Conservation (phyloP, 2,113 vertebrate species). For the Pseudolaguvia tuberculata region DNA sequence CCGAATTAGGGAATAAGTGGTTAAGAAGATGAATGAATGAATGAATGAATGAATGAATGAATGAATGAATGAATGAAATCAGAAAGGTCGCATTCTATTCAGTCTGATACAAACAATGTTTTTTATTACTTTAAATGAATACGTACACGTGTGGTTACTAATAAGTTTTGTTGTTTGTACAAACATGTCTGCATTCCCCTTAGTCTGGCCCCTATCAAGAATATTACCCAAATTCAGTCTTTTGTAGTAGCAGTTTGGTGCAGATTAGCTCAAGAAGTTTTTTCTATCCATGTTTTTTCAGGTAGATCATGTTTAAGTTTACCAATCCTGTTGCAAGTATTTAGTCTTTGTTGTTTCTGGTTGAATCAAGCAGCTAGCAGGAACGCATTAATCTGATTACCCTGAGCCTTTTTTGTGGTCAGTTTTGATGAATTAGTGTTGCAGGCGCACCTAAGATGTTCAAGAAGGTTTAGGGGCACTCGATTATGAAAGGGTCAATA, state of each 20-base stretch:
- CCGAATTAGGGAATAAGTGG: no score
- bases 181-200: conserved; percentile 1
- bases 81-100: not conserved
- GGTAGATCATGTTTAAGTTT: conserved; percentile 18
- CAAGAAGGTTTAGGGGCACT: not conserved
- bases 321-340: conserved; percentile 25
- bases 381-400: conserved; percentile 42
- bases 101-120: no score
- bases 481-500: not conserved
- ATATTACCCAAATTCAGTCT: not conserved
- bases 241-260: not conserved
- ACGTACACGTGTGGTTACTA: conserved; percentile 40
- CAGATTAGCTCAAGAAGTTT: conserved; percentile 13
- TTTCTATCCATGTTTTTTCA: conserved; percentile 13
- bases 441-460: not conserved
- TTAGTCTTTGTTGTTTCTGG: conserved; percentile 17
- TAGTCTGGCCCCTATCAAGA: not conserved
- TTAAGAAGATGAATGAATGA: no score
- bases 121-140: conserved; percentile 25
- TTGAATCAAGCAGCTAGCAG: conserved; percentile 26
- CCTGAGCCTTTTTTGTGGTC: not conserved
- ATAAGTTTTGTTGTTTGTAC: not conserved
- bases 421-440: conserved; percentile 16
- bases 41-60: no score
- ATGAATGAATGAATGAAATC: not conserved